Evolutionary conservation across 2,797 vertebrate species (phyloP).

Genomic region (Lepilemur septentrionalis): DNA sequence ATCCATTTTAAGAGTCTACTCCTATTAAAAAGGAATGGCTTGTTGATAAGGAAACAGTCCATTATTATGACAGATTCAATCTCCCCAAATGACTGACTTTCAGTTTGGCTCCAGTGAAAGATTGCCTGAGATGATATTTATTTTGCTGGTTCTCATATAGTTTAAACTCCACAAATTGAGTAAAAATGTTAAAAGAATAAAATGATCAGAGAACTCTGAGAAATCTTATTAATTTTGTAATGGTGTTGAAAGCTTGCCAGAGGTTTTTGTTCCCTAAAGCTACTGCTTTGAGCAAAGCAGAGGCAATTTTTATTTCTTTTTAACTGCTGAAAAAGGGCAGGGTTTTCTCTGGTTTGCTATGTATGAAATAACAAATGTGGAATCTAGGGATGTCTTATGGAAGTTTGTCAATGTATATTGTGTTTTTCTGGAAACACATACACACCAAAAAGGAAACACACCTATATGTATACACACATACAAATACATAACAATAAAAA

Average conservation of each 20-base stretch:
- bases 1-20: constrained; percentile 44
- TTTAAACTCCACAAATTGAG: constrained; percentile 48
- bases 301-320: constrained; percentile 50
- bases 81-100: constrained; percentile 18
- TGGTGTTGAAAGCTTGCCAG: constrained; percentile 36
- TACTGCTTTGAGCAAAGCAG: constrained; percentile 44
- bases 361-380: constrained; percentile 2
- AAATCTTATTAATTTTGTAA: constrained; percentile 65
- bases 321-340: not conserved
- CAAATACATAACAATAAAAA: not conserved
- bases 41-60: constrained; percentile 36
- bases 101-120: constrained; percentile 34
- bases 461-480: accelerated
- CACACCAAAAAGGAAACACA: not conserved
- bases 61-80: constrained; percentile 54
- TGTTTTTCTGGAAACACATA: not conserved
- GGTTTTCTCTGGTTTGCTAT: not conserved
- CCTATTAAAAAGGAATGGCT: constrained; percentile 55
- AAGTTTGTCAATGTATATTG: not conserved
- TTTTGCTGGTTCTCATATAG: constrained; percentile 40
- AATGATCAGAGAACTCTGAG: constrained; percentile 41
- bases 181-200: constrained; percentile 58
- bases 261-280: constrained; percentile 56
- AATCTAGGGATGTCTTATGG: not conserved
- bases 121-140: constrained; percentile 60